phyloP scores from a whole-genome alignment of 1,140 invertebrate species.

The Bombus consobrinus region DNA sequence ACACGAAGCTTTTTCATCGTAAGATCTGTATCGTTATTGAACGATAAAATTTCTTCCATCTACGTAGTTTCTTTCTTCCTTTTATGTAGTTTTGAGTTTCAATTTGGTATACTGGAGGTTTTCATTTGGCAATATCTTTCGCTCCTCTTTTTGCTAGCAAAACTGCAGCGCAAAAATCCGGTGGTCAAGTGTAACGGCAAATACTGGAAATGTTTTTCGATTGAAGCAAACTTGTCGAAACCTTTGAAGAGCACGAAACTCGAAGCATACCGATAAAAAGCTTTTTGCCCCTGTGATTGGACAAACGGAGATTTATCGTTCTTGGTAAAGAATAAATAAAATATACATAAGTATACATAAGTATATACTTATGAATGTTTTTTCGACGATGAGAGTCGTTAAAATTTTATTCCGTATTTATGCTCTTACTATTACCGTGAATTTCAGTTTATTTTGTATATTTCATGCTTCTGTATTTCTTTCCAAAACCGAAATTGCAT shows the following conservation, averaged over 20 bases:
- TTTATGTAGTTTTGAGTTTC: background rate
- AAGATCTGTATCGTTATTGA: background rate
- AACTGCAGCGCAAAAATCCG: background rate
- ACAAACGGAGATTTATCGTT: background rate
- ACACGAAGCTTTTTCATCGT: background rate
- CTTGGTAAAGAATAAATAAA: background rate
- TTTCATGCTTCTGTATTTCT: background rate
- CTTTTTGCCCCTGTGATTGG: background rate
- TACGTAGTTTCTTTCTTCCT: background rate
- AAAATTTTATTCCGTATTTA: background rate
- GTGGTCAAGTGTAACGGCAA: background rate
- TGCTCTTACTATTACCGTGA: background rate
- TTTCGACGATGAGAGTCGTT: background rate
- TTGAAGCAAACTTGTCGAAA: background rate
- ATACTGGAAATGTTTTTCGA: slow-evolving; percentile 2
- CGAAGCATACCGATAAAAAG: background rate
- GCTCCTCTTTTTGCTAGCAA: background rate
- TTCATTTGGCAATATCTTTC: background rate
- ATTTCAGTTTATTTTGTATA: background rate
- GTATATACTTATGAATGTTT: background rate
- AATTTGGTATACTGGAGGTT: background rate
- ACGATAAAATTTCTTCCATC: background rate
- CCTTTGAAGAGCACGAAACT: background rate
- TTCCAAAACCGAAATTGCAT: background rate
- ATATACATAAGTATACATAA: background rate